Conservation (phyloP, 2,888 invertebrate species). For the Bellardia bayeri region DNA sequence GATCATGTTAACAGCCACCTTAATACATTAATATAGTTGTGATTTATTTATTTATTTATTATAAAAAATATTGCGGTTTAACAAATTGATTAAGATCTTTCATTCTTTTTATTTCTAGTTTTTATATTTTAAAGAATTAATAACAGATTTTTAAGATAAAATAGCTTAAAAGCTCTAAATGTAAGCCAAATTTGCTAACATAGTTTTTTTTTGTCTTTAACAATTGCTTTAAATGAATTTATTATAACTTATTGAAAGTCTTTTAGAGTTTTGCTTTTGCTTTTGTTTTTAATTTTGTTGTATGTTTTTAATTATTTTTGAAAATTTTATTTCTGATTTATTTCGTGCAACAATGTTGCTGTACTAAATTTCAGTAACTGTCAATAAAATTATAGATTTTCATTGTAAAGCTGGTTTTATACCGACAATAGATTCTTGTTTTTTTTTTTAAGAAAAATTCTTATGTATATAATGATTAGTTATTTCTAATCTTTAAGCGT, state of each 20-base stretch:
- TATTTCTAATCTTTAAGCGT: too few relatives aligned
- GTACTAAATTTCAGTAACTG: not conserved
- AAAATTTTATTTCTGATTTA: not conserved
- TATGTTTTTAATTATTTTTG: not conserved
- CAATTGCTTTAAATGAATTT: not conserved
- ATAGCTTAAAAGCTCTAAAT: not conserved
- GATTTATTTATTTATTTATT: constrained; percentile 51
- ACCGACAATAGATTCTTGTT: too few relatives aligned
- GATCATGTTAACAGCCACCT: constrained; percentile 57
- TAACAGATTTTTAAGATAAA: not conserved
- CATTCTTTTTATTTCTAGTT: not conserved
- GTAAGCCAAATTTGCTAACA: constrained; percentile 12
- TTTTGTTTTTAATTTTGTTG: not conserved
- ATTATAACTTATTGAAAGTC: constrained; percentile 2
- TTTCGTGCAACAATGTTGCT: constrained; percentile 1
- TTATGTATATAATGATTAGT: too few relatives aligned
- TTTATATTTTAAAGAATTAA: not conserved
- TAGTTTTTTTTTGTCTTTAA: too few relatives aligned
- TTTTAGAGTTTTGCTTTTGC: not conserved
- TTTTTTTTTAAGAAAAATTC: too few relatives aligned
- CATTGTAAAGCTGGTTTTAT: too few relatives aligned
- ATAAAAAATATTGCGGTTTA: constrained; percentile 19
- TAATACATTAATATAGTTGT: constrained; percentile 46
- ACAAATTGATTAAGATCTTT: constrained; percentile 48
- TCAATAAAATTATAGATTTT: too few relatives aligned